These are phyloP conservation scores for Megalonaias nervosa DNA, from an alignment of 1,140 invertebrate species.

Conservation along the genomic window DNA sequence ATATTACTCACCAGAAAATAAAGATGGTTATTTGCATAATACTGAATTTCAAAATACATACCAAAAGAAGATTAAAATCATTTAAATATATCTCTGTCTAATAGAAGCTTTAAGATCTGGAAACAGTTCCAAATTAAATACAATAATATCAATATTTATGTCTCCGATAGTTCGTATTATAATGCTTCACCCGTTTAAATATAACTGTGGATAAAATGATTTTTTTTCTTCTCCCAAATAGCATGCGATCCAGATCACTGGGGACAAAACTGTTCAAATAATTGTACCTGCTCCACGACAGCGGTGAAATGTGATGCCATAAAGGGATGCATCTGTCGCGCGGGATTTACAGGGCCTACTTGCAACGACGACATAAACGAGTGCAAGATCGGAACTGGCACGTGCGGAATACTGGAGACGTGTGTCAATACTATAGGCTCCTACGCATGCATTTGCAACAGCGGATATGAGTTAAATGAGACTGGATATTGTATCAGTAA, in stretches of 20 bases:
- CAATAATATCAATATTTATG: no score
- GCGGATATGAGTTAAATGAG: background rate
- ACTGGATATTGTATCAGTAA: conserved; percentile 8
- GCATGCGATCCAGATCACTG: conserved; percentile 8
- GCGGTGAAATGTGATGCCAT: conserved; percentile 12
- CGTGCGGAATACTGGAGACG: background rate
- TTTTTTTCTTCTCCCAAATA: background rate
- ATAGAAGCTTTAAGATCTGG: no score
- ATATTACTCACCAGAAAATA: no score
- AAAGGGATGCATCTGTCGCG: conserved; percentile 8
- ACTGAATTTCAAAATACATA: no score
- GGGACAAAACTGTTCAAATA: conserved; percentile 2
- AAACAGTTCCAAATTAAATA: no score
- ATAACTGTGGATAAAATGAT: background rate
- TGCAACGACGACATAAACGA: conserved; percentile 14
- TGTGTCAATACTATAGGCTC: conserved; percentile 12
- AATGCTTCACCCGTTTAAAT: background rate
- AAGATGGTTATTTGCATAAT: no score
- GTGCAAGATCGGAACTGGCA: background rate
- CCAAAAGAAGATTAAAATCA: no score
- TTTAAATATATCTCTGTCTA: no score
- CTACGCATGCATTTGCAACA: conserved; percentile 10
- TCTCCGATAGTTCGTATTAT: background rate
- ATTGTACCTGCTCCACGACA: conserved; percentile 1
- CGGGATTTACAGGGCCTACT: conserved; percentile 2